Evolutionary conservation across 2,888 invertebrate genomes (phyloP).

Genomic region (Lithodes maja): DNA sequence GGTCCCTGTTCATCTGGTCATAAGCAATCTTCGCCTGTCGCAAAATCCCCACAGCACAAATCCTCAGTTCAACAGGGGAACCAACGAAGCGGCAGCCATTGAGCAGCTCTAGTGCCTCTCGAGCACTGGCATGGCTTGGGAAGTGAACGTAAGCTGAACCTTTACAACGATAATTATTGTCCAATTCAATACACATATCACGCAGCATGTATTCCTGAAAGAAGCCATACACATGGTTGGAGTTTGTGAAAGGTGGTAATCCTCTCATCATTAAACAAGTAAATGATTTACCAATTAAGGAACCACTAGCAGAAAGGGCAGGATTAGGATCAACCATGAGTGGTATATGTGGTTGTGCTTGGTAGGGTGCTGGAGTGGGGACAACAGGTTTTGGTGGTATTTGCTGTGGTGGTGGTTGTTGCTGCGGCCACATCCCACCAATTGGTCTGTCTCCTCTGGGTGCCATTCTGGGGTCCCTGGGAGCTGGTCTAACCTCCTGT

Average conservation of each 20-base stretch:
- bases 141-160: slow-evolving; percentile 69
- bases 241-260: slow-evolving; percentile 60
- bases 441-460: slow-evolving; percentile 43
- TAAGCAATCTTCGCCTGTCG: slow-evolving; percentile 62
- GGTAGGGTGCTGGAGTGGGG: neutral
- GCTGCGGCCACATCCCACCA: slow-evolving; percentile 34
- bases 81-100: slow-evolving; percentile 64
- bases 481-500: slow-evolving; percentile 1
- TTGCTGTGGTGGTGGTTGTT: slow-evolving; percentile 15
- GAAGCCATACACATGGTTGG: slow-evolving; percentile 68
- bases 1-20: slow-evolving; percentile 57
- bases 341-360: neutral
- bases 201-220: slow-evolving; percentile 68
- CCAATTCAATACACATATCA: slow-evolving; percentile 65
- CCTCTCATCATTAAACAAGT: slow-evolving; percentile 68
- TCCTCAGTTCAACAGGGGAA: slow-evolving; percentile 53
- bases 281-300: slow-evolving; percentile 58
- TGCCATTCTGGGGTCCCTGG: slow-evolving; percentile 51
- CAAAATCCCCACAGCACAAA: slow-evolving; percentile 65
- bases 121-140: slow-evolving; percentile 65
- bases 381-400: neutral
- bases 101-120: slow-evolving; percentile 59
- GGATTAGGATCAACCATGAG: slow-evolving; percentile 18
- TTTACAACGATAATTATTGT: slow-evolving; percentile 60
- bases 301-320: slow-evolving; percentile 47